Conservation (phyloP, 2,113 vertebrate genomes). For the Dermatemys mawii region DNA sequence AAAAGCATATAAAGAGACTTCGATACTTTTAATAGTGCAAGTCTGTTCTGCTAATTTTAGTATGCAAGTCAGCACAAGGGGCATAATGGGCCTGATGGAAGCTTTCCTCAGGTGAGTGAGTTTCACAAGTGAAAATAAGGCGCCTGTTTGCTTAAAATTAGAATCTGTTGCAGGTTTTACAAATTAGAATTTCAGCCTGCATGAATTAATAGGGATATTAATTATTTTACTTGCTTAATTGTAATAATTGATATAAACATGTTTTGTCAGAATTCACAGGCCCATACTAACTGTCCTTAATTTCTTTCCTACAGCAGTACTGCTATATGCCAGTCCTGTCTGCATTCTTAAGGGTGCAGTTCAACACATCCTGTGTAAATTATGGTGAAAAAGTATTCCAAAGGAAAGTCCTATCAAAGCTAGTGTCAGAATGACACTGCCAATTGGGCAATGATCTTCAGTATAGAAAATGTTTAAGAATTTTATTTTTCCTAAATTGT, state of each 20-base stretch:
- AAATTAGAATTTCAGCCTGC: slow-evolving; percentile 87
- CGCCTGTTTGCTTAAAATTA: slow-evolving; percentile 78
- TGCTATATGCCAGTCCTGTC: slow-evolving; percentile 99
- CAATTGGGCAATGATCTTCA: slow-evolving; percentile 88
- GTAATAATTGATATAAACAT: slow-evolving; percentile 94
- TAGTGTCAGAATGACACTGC: slow-evolving; percentile 90
- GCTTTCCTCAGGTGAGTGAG: slow-evolving; percentile 81
- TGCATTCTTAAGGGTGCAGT: slow-evolving; percentile 99
- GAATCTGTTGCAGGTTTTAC: slow-evolving; percentile 83
- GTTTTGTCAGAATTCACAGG: slow-evolving; percentile 96
- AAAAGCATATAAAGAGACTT: slow-evolving; percentile 74
- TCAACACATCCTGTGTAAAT: slow-evolving; percentile 99
- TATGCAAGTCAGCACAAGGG: slow-evolving; percentile 77
- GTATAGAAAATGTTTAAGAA: slow-evolving; percentile 81
- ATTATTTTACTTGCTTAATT: slow-evolving; percentile 96
- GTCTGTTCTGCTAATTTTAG: slow-evolving; percentile 81
- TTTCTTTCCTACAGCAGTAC: slow-evolving; percentile 99
- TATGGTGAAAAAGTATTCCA: slow-evolving; percentile 97
- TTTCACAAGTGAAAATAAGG: slow-evolving; percentile 73
- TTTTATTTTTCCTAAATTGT: slow-evolving; percentile 72
- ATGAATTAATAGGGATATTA: slow-evolving; percentile 90
- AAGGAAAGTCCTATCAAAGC: slow-evolving; percentile 90
- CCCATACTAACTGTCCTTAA: slow-evolving; percentile 99
- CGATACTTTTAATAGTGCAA: slow-evolving; percentile 79
- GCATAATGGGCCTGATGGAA: slow-evolving; percentile 81